Percentiles rank a stretch among this genome's conserved stretches.
These are phyloP conservation scores for Calyptomena viridis DNA, from an alignment of 2,113 vertebrate species.

Conservation along the genomic window DNA sequence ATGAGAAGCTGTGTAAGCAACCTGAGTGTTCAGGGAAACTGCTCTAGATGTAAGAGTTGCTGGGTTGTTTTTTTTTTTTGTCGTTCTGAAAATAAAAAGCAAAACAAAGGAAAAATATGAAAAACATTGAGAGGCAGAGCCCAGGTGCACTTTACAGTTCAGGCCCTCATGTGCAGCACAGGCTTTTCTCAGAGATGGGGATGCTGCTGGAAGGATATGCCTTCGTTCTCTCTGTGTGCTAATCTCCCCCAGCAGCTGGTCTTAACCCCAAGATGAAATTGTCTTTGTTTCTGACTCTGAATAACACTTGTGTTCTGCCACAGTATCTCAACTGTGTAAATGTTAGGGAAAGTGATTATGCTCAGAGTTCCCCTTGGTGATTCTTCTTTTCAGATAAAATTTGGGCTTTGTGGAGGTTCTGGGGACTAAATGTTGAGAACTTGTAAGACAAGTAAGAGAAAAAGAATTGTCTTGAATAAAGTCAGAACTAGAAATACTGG, in stretches of 20 bases:
- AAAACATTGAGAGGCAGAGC: not conserved
- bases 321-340: not conserved
- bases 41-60: not conserved
- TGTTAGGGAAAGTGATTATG: not conserved
- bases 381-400: not conserved
- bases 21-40: not conserved
- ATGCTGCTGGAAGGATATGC: not conserved
- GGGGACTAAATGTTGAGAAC: not conserved
- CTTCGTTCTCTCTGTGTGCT: not conserved
- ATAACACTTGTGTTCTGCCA: constrained; percentile 38
- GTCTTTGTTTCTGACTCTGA: constrained; percentile 50
- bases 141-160: not conserved
- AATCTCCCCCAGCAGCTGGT: constrained; percentile 19
- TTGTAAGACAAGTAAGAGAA: not conserved
- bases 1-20: not conserved
- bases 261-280: constrained; percentile 20
- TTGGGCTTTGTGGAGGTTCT: not conserved
- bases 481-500: not conserved
- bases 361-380: not conserved
- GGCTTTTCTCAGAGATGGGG: not conserved
- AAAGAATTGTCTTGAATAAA: not conserved
- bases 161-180: not conserved
- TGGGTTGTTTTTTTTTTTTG: not conserved
- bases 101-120: not conserved
- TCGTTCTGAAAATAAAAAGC: not conserved